Evolutionary conservation across 1,140 invertebrate species (phyloP).

Genomic region (Drosophila takahashii): DNA sequence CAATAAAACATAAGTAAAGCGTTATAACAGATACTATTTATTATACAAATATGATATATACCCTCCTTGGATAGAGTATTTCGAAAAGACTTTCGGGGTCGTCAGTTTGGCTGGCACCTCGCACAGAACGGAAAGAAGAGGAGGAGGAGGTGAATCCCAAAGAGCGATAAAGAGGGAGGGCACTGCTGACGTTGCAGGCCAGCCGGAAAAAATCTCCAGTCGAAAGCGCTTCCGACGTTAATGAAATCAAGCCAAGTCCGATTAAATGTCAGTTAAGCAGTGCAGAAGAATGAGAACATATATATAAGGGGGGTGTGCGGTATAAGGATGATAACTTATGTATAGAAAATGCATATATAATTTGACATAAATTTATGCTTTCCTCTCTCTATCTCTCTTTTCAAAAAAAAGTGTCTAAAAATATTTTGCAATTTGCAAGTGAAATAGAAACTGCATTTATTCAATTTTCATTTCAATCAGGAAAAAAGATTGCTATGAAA

Average conservation of each 20-base stretch:
- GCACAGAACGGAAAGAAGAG: background rate
- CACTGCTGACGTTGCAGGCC: constrained; percentile 45
- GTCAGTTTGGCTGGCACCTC: constrained; percentile 59
- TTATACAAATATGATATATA: background rate
- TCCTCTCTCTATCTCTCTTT: background rate
- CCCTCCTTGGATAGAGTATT: background rate
- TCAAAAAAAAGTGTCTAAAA: background rate
- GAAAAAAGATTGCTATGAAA: constrained; percentile 11
- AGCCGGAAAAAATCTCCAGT: constrained; percentile 22
- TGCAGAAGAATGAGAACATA: background rate
- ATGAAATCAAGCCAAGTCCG: constrained; percentile 10
- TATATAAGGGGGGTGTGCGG: too few species aligned
- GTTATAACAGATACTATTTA: background rate
- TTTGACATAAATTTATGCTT: background rate
- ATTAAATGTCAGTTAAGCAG: constrained; percentile 20
- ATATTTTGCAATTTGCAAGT: constrained; percentile 3
- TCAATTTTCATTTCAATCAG: constrained; percentile 10
- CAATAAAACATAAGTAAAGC: background rate
- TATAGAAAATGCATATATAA: background rate
- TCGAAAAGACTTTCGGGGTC: constrained; percentile 30
- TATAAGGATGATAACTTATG: background rate
- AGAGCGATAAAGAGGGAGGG: constrained; percentile 21
- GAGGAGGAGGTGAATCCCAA: background rate
- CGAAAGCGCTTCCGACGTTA: constrained; percentile 20
- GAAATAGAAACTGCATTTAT: constrained; percentile 1